Base-by-base conservation (phyloP, 2,113 vertebrate species). In the Eretmodus cyanostictus region DNA sequence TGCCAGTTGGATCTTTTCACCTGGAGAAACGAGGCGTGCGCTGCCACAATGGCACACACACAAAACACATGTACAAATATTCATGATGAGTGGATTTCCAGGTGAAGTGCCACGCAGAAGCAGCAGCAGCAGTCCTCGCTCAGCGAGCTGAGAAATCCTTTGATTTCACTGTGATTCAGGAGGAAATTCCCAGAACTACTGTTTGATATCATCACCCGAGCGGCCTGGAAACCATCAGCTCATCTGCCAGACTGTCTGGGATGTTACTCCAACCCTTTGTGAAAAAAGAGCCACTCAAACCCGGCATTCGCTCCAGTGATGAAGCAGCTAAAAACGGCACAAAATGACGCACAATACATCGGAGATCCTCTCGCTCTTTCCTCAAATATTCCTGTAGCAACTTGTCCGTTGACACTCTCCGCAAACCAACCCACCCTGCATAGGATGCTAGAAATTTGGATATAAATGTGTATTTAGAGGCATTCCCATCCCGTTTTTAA, bases 1-100 rank as follows among this genome's bases (percentile, higher is more conserved):
- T 49, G 82, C 86, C 7, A 89, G 93, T 94, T 92, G 12, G 53
- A 22, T 29, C 81, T 61, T 86, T 90, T 91, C 86, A 91, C 89
- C 87, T 85, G 80, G 76, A 80, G 54, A 80, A 61, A 79, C 2
- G 66, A 51, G 63, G 89, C 71, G 45, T 82, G 63, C 13, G 13
- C 45, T 57, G 31, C 6, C 80, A 86, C 73, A 83, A 57, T 31
- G 47, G 36, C 49, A 34, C 59, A 45, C 55, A 42, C 42, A 42
- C 19, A 66, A 45, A 40, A 66, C 34, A 38, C 63, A 79, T 22
- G n/a, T 24, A 81, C 82, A 57, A 29, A 19, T 63, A 78, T 71
- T 61, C 47, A 54, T 24, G 84, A 10, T 40, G 86, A 57, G 84
- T 40, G 40, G 24, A 63, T 91, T 85, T 81, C 89, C 89, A 78